Evolutionary conservation across 2,113 vertebrate species (phyloP), one percentile per base, ranked within the genome.

Genomic region (Calyptomena viridis): DNA sequence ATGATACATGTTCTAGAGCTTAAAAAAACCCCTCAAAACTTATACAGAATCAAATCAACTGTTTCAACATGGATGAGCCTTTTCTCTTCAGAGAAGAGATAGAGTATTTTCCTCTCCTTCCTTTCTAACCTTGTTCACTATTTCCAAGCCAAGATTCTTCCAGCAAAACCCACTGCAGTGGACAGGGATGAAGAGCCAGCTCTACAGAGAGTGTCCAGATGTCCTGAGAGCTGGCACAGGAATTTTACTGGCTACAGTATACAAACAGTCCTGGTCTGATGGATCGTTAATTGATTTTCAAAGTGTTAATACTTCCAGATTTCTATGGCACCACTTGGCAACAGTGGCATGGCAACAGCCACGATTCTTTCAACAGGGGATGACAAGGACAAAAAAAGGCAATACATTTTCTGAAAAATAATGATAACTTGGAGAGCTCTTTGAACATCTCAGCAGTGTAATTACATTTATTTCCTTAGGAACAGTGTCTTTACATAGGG

Each of bases 391-490:
- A 83, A 91, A 90, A 89, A 96, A 96, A 63, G 72, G 90, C 85
- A 76, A 76, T 39, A 40, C 56, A 35, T 94, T 95, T 93, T 94
- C 88, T 92, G 80, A 87, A 90, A 95, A 96, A 92, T 90, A 91
- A 93, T 85, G 81, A 79, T 88, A 94, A 97, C 86, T 96, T 93
- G 68, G 88, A 94, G 88, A 93, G 92, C 79, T 94, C 88, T 95
- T 71, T 42, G 83, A 96, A 40, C 56, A 90, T 92, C 90, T 94
- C 88, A 72, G 90, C 52, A 37, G 73, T 60, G 92, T 92, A 96
- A 97, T 95, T 93, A 86, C 68, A 92, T 92, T 89, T 95, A 88
- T 88, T 95, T 95, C 88, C 93, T 93, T 95, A 94, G 92, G 88
- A 96, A 96, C 76, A 72, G 66, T 30, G 86, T 39, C 76, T 96